Evolutionary conservation across 2,113 vertebrate species (phyloP).

Genomic region (Hucho hucho): DNA sequence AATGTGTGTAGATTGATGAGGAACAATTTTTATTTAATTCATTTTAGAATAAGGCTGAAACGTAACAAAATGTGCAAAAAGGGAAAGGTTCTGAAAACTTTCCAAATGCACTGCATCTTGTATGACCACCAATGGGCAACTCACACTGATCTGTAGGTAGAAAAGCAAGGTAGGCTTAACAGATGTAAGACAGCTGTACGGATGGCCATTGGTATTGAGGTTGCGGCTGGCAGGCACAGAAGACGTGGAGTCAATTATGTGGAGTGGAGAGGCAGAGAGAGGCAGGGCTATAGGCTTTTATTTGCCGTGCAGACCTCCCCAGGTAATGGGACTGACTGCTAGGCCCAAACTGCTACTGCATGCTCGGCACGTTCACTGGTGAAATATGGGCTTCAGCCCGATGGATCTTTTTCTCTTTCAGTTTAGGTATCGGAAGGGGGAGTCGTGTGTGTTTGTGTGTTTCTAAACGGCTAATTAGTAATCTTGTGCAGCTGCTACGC

Average conservation of each 20-base stretch:
- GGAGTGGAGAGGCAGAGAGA: conserved; percentile 48
- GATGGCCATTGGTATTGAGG: conserved; percentile 23
- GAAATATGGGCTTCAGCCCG: conserved; percentile 64
- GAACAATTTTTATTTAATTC: too few relatives aligned
- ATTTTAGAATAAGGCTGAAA: too few relatives aligned
- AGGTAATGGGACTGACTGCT: conserved; percentile 51
- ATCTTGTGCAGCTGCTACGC: not conserved
- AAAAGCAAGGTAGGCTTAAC: conserved; percentile 6
- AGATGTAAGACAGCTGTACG: conserved; percentile 50
- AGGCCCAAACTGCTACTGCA: conserved; percentile 62
- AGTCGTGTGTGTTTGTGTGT: conserved; percentile 16
- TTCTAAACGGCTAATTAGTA: conserved; percentile 42
- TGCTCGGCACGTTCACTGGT: conserved; percentile 62
- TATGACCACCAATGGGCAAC: not conserved
- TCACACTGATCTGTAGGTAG: not conserved
- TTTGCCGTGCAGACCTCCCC: conserved; percentile 51
- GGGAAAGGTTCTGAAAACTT: too few relatives aligned
- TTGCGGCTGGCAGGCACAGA: conserved; percentile 47
- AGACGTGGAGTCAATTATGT: conserved; percentile 65
- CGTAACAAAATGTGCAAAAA: too few relatives aligned
- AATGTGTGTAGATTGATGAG: too few relatives aligned
- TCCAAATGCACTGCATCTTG: not conserved
- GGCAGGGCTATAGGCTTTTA: conserved; percentile 62
- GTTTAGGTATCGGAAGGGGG: not conserved
- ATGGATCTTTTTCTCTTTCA: conserved; percentile 11